Percentiles rank a stretch among this genome's conserved stretches.
These are phyloP conservation scores for Huso huso DNA, from an alignment of 2,797 vertebrate genomes.

Conservation along the genomic window DNA sequence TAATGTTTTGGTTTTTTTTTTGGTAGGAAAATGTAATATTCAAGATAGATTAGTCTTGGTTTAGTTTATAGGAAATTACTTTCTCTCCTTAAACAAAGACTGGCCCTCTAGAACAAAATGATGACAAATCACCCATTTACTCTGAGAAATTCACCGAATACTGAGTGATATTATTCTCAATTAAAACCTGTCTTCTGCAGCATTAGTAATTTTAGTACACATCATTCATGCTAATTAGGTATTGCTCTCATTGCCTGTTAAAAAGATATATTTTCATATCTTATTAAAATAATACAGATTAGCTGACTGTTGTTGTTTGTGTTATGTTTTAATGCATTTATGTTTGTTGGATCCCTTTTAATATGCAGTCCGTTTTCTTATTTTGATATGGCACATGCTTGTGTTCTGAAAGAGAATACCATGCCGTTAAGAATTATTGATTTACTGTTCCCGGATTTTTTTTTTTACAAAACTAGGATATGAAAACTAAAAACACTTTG, in stretches of 20 bases:
- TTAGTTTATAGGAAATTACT: slow-evolving; percentile 24
- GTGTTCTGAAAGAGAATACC: too few species aligned
- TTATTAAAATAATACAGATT: slow-evolving; percentile 57
- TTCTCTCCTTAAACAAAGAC: slow-evolving; percentile 12
- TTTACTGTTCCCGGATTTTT: too few species aligned
- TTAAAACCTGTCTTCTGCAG: slow-evolving; percentile 65
- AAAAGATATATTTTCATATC: slow-evolving; percentile 68
- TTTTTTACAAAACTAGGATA: too few species aligned
- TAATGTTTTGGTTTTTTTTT: slow-evolving; percentile 7
- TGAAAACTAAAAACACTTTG: too few species aligned
- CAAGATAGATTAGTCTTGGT: slow-evolving; percentile 7
- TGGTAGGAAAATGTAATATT: slow-evolving; percentile 7
- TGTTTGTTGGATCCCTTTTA: too few species aligned
- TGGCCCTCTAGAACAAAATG: slow-evolving; percentile 35
- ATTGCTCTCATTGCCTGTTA: slow-evolving; percentile 49
- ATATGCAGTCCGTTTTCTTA: too few species aligned
- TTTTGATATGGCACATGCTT: too few species aligned
- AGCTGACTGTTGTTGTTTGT: too few species aligned
- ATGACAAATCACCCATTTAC: slow-evolving; percentile 45
- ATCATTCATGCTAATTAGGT: slow-evolving; percentile 70
- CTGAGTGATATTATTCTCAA: slow-evolving; percentile 69
- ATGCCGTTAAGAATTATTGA: too few species aligned
- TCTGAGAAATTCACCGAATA: slow-evolving; percentile 59
- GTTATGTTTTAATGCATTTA: too few species aligned
- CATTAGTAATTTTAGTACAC: slow-evolving; percentile 67